Percentiles rank a stretch among this genome's conserved stretches.
Evolutionary conservation across 2,113 vertebrate species (phyloP).

Genomic region (Psettodes erumei): DNA sequence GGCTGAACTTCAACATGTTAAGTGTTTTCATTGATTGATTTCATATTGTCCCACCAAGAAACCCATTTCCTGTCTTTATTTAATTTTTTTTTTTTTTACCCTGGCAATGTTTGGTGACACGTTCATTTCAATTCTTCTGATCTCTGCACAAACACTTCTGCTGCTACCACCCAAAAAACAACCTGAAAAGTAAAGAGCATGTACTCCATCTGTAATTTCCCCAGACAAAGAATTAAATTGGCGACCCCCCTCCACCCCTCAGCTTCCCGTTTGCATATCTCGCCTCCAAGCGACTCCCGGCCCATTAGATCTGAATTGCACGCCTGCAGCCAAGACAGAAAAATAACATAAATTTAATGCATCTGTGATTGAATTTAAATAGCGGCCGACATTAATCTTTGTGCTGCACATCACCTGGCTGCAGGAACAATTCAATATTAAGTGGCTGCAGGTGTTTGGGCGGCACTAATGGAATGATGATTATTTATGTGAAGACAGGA

Average conservation of each 20-base stretch:
- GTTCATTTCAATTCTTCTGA: slow-evolving; percentile 9
- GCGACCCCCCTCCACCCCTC: not conserved
- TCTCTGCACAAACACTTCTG: too few relatives aligned
- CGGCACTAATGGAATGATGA: slow-evolving; percentile 57
- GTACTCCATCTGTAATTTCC: not conserved
- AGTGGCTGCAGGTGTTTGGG: slow-evolving; percentile 64
- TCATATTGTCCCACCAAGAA: not conserved
- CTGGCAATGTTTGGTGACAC: not conserved
- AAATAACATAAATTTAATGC: slow-evolving; percentile 40
- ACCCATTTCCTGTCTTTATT: fast-evolving
- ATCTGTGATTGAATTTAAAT: slow-evolving; percentile 50
- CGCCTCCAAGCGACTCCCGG: slow-evolving; percentile 40
- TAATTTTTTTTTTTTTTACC: too few relatives aligned
- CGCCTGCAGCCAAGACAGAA: slow-evolving; percentile 31
- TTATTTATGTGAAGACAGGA: slow-evolving; percentile 47
- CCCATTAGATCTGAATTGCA: slow-evolving; percentile 45
- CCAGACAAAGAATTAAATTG: slow-evolving; percentile 2
- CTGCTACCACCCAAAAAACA: too few relatives aligned
- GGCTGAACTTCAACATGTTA: not conserved
- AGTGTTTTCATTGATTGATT: not conserved
- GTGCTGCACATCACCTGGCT: slow-evolving; percentile 46
- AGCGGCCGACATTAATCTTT: slow-evolving; percentile 57
- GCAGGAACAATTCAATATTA: slow-evolving; percentile 50
- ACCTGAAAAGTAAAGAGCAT: slow-evolving; percentile 27
- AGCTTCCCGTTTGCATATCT: slow-evolving; percentile 36